A percentile compares a stretch with the other conserved stretches of the same genome.
Evolutionary conservation across 2,113 vertebrate species (phyloP).

Genomic region (Rhineura floridana): DNA sequence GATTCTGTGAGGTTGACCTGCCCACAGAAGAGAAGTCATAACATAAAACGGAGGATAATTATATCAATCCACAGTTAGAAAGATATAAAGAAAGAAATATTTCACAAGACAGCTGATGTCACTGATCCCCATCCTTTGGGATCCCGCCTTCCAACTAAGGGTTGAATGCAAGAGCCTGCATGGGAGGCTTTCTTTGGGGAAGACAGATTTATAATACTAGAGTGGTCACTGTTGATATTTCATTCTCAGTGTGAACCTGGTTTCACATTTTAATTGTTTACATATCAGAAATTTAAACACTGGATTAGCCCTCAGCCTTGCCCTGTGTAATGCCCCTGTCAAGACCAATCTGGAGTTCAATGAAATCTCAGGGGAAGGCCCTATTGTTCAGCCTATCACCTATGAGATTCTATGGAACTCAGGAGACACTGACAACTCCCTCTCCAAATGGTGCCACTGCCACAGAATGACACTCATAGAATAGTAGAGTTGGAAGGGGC

Average conservation of each 20-base stretch:
- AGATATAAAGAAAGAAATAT: not conserved
- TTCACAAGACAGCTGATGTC: not conserved
- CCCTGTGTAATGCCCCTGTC: not conserved
- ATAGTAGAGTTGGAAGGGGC: no score
- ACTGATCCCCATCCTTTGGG: not conserved
- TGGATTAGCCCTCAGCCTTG: not conserved
- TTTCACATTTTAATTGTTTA: not conserved
- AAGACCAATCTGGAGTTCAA: not conserved
- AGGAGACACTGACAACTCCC: not conserved
- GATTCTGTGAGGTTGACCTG: slow-evolving; percentile 76
- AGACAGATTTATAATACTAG: not conserved
- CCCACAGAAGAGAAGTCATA: slow-evolving; percentile 15
- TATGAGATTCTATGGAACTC: not conserved
- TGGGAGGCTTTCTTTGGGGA: not conserved
- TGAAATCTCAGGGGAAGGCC: not conserved
- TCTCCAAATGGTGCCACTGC: not conserved
- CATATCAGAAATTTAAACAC: not conserved
- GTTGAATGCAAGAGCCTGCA: not conserved
- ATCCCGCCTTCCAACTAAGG: not conserved
- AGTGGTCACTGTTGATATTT: not conserved
- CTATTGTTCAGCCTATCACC: not conserved
- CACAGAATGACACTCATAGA: no score
- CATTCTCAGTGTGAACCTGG: no score
- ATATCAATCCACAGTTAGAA: not conserved
- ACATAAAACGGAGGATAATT: slow-evolving; percentile 4